Evolutionary conservation across 2,797 vertebrate species (phyloP), one percentile per base, ranked within the genome.

Genomic region (Sus cebifrons): DNA sequence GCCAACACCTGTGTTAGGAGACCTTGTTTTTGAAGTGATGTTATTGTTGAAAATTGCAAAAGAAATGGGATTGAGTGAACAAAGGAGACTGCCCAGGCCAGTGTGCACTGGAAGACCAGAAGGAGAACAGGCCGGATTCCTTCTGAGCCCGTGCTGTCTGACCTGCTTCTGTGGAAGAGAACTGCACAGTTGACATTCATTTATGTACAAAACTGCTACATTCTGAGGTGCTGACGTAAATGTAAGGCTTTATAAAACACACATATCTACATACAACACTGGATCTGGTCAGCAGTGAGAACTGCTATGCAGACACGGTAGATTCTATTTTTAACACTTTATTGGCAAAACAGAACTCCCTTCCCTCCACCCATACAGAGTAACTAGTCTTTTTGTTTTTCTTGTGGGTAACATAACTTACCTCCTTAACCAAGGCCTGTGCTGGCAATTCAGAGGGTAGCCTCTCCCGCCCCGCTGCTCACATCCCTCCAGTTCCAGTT

Each of bases 261-360:
- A 27, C 13, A 12, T 9, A 27, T n/a, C 17, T 20, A 6, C 49
- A 15, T 0, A 25, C 68, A 7, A 1, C 8, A 0, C 29, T 1
- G 70, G 36, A 16, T 12, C 40, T 40, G 82, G 64, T 16, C 12
- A 60, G 84, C 67, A 2, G 40, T 14, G 78, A 87, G 65, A 17
- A 44, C 44, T 27, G 92, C 77, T 25, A 0, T 1, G 78, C 20
- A 70, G 23, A 73, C 73, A 14, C 3, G 0, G 79, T 6, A 16
- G 40, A 8, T 32, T 73, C 70, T 92, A 62, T 85, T 81, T 95
- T 92, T 65, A 91, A 77, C 77, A 75, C 29, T n/a, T 86, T 6
- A 71, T 5, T 27, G 64, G 67, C 52, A 29, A 86, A 68, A 71
- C 32, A 62, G 18, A 67, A 36, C 70, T 40, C 67, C 29, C 36